phyloP scores from a whole-genome alignment of 2,113 vertebrate genomes.

The Xenopus borealis region DNA sequence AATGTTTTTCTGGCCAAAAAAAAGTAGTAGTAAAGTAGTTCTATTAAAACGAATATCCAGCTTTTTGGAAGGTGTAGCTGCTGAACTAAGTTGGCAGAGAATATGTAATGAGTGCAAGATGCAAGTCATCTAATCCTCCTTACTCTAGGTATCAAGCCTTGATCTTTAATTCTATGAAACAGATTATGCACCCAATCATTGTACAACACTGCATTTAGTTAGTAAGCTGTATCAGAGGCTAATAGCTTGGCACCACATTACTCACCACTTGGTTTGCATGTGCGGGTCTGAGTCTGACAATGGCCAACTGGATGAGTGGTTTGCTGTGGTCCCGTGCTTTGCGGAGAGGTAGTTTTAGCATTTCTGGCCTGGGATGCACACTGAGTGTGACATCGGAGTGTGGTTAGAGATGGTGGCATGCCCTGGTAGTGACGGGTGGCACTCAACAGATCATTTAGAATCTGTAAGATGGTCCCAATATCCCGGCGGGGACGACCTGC shows the following conservation, averaged over 20 bases:
- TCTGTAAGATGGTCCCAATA: slow-evolving; percentile 96
- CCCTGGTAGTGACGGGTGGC: slow-evolving; percentile 98
- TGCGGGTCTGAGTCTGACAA: slow-evolving; percentile 89
- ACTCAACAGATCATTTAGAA: slow-evolving; percentile 95
- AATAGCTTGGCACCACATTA: slow-evolving; percentile 6
- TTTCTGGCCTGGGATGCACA: slow-evolving; percentile 68
- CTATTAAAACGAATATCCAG: too few species aligned
- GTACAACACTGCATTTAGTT: too few species aligned
- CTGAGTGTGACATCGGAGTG: slow-evolving; percentile 94
- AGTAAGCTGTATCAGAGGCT: too few species aligned
- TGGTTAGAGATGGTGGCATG: slow-evolving; percentile 90
- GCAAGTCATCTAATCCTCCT: too few species aligned
- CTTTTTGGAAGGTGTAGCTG: too few species aligned
- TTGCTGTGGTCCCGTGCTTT: slow-evolving; percentile 51
- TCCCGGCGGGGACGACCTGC: slow-evolving; percentile 90
- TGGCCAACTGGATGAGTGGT: slow-evolving; percentile 71
- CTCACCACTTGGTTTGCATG: slow-evolving; percentile 89
- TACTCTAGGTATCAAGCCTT: too few species aligned
- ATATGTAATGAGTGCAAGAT: too few species aligned
- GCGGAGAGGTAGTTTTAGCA: slow-evolving; percentile 88
- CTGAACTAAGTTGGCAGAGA: too few species aligned
- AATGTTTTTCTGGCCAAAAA: too few species aligned
- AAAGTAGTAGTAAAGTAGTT: too few species aligned
- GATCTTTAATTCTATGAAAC: too few species aligned
- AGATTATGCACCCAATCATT: too few species aligned